A percentile compares a stretch with the other conserved stretches of the same genome.
Conservation (phyloP, 2,113 vertebrate genomes). For the Fregetta grallaria region DNA sequence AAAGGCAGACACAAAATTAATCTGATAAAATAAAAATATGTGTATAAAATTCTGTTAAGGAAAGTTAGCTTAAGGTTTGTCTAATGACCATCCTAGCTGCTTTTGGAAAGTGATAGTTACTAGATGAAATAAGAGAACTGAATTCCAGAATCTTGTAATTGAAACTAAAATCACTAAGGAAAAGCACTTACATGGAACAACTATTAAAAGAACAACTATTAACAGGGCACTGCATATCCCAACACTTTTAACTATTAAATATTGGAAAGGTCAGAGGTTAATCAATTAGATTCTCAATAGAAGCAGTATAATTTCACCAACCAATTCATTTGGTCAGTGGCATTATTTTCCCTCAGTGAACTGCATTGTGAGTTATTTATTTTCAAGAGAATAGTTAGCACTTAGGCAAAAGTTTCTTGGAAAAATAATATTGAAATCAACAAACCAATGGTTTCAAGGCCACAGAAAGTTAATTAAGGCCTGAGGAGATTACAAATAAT, state of each 20-base stretch:
- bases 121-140: neutral
- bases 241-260: neutral
- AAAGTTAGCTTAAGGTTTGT: neutral
- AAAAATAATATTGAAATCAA: neutral
- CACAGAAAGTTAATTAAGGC: neutral
- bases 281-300: neutral
- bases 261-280: neutral
- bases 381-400: neutral
- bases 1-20: slow-evolving; percentile 24
- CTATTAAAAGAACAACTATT: neutral
- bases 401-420: neutral
- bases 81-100: neutral
- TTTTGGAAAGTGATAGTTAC: neutral
- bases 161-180: neutral
- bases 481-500: neutral
- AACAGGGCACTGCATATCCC: neutral
- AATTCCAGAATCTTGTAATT: neutral
- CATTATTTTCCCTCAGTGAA: neutral
- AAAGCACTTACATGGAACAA: neutral
- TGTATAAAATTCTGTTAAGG: slow-evolving; percentile 6
- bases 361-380: neutral
- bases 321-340: neutral
- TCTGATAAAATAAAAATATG: slow-evolving; percentile 24
- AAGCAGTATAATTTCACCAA: neutral
- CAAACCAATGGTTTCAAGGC: neutral